Conservation (phyloP, 2,797 vertebrate genomes). For the Trematomus bernacchii region DNA sequence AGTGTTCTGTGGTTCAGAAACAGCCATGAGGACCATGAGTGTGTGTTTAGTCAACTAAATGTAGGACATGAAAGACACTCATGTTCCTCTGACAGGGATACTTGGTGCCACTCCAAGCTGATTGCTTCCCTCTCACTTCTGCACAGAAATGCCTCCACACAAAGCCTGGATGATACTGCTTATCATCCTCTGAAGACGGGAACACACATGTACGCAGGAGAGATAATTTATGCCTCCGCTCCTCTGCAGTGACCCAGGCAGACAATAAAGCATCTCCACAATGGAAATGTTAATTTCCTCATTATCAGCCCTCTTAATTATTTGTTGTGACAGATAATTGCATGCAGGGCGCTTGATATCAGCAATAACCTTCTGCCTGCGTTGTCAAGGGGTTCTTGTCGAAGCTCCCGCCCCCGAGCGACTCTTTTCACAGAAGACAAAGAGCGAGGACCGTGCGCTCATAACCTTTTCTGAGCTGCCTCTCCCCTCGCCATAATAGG, state of each 20-base stretch:
- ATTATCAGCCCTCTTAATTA: conserved; percentile 97
- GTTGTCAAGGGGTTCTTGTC: conserved; percentile 95
- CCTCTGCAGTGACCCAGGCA: conserved; percentile 78
- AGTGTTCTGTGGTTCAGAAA: no score
- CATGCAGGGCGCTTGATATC: conserved; percentile 95
- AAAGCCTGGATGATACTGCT: conserved; percentile 27
- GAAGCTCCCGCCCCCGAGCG: conserved; percentile 86
- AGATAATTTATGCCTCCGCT: conserved; percentile 68
- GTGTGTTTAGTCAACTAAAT: no score
- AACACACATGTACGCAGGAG: conserved; percentile 31
- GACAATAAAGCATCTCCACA: conserved; percentile 84
- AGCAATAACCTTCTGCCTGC: conserved; percentile 99
- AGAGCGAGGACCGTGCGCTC: conserved; percentile 90
- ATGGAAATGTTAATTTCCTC: conserved; percentile 99
- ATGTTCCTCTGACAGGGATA: conserved; percentile 1
- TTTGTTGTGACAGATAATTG: conserved; percentile 99
- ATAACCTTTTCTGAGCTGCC: conserved; percentile 91
- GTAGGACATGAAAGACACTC: no score
- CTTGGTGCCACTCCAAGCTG: conserved; percentile 6
- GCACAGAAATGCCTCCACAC: conserved; percentile 61
- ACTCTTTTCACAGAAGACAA: conserved; percentile 92
- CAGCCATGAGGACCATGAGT: no score
- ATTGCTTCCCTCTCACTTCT: background rate
- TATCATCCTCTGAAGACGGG: conserved; percentile 64
- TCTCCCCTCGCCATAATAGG: conserved; percentile 92